Percentiles rank a stretch among this genome's conserved stretches.
phyloP scores from a whole-genome alignment of 2,888 invertebrate genomes.

The Hirtodrosophila duncani region DNA sequence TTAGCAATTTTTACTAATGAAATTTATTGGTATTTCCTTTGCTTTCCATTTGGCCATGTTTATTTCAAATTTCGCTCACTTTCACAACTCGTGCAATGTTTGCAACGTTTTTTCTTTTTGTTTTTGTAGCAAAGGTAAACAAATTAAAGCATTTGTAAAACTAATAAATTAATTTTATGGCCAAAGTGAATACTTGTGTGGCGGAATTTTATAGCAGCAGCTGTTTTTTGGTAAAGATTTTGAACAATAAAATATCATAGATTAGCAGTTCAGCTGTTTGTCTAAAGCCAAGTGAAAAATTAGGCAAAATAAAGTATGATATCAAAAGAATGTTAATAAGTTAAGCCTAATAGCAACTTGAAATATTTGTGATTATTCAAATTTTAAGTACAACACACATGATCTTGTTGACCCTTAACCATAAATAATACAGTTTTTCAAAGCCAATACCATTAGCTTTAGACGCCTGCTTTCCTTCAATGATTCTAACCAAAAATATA shows the following conservation, averaged over 20 bases:
- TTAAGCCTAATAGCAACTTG: too few relatives aligned
- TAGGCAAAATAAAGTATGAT: too few relatives aligned
- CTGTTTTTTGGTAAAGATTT: neutral
- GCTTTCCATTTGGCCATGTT: constrained; percentile 2
- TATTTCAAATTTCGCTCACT: constrained; percentile 14
- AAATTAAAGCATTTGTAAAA: constrained; percentile 51
- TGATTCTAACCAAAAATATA: too few relatives aligned
- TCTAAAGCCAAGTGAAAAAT: too few relatives aligned
- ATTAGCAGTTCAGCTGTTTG: constrained; percentile 41
- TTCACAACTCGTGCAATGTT: constrained; percentile 6
- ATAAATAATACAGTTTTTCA: too few relatives aligned
- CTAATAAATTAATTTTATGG: constrained; percentile 62
- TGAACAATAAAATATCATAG: constrained; percentile 1
- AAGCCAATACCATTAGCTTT: constrained; percentile 34
- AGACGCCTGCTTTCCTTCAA: too few relatives aligned
- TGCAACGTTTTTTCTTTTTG: constrained; percentile 11
- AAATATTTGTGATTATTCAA: too few relatives aligned
- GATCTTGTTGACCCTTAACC: too few relatives aligned
- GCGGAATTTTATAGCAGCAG: constrained; percentile 33
- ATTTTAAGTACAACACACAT: too few relatives aligned
- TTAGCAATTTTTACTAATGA: too few relatives aligned
- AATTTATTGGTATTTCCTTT: too few relatives aligned
- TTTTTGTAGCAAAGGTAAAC: constrained; percentile 37
- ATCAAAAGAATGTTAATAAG: constrained; percentile 11
- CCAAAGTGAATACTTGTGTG: constrained; percentile 32